Conservation (phyloP, 2,113 vertebrate species). For the Asarcornis scutulata region DNA sequence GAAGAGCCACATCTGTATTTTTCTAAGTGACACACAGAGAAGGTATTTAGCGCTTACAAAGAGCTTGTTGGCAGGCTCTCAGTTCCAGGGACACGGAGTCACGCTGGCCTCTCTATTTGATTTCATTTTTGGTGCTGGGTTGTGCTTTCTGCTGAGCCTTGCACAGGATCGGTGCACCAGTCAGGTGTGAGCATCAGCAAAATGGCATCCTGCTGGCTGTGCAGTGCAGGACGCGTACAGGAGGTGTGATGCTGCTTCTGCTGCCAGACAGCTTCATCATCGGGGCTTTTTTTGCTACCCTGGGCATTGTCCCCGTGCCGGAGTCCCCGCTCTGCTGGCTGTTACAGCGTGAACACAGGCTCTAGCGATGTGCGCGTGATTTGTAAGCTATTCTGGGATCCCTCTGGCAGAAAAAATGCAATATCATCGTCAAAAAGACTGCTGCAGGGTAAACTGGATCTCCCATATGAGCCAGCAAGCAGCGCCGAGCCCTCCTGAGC, state of each 20-base stretch:
- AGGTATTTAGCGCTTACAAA: slow-evolving; percentile 27
- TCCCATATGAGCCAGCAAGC: not conserved
- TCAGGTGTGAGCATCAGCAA: not conserved
- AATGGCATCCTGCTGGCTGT: rapidly evolving
- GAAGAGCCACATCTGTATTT: slow-evolving; percentile 25
- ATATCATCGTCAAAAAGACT: not conserved
- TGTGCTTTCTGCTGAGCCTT: not conserved
- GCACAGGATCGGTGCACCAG: rapidly evolving
- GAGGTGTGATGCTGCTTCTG: not conserved
- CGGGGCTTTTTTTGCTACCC: not conserved
- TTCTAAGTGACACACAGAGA: slow-evolving; percentile 21
- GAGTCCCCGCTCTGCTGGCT: not conserved
- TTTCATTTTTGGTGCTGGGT: not conserved
- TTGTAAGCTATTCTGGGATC: slow-evolving; percentile 25
- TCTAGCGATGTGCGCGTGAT: rapidly evolving
- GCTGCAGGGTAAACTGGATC: not conserved
- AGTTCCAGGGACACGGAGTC: not conserved
- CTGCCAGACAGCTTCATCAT: not conserved
- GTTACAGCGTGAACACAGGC: rapidly evolving
- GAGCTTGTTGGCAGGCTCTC: not conserved
- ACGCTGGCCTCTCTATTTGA: not conserved
- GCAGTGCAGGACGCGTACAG: rapidly evolving
- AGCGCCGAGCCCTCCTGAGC: not conserved
- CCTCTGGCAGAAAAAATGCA: slow-evolving; percentile 40
- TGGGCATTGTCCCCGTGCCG: not conserved